Evolutionary conservation across 2,888 invertebrate species (phyloP).

Genomic region (Hypolimnas misippus): DNA sequence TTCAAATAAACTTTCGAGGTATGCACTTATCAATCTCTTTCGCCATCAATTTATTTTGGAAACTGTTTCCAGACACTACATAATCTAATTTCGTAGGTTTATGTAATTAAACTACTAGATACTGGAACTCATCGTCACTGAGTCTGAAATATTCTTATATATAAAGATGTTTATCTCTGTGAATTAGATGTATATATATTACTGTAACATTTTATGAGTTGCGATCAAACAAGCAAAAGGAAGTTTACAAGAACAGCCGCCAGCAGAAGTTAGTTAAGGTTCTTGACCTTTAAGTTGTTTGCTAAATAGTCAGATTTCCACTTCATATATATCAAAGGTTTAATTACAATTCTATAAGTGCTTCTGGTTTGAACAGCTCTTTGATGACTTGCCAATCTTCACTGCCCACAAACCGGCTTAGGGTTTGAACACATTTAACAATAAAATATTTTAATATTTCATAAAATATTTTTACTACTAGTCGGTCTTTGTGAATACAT

Average conservation of each 20-base stretch:
- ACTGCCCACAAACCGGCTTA: conserved; percentile 11
- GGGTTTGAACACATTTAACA: conserved; percentile 8
- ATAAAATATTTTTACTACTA: neutral
- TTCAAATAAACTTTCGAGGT: too few species aligned
- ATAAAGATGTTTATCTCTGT: too few species aligned
- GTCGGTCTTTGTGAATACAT: too few species aligned
- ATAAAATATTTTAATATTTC: neutral
- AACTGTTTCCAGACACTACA: too few species aligned
- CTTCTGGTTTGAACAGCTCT: conserved; percentile 23
- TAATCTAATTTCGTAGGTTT: too few species aligned
- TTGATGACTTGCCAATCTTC: conserved; percentile 27
- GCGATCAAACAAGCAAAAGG: neutral
- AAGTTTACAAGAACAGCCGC: neutral
- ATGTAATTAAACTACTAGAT: too few species aligned
- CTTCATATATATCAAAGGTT: conserved; percentile 4
- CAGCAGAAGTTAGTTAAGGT: neutral
- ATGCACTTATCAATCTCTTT: too few species aligned
- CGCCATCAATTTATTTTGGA: too few species aligned
- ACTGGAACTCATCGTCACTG: too few species aligned
- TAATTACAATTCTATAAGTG: conserved; percentile 21
- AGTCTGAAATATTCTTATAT: too few species aligned
- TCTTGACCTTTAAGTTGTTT: neutral
- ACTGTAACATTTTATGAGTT: too few species aligned
- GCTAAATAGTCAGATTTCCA: neutral
- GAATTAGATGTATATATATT: too few species aligned